Conservation (phyloP, 2,797 vertebrate species). For the Melanotaenia trifasciata region DNA sequence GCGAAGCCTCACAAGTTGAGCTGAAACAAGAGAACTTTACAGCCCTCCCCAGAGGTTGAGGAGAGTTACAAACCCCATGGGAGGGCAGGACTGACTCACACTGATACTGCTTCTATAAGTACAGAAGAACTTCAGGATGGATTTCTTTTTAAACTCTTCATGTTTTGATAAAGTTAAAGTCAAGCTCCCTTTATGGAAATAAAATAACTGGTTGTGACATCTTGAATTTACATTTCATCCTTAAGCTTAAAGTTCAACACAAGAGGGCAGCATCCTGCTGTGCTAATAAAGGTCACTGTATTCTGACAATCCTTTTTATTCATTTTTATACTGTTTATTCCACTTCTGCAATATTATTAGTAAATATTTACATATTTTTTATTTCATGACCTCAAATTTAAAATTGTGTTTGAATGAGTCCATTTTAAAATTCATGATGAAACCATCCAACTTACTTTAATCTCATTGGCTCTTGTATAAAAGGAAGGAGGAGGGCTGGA, state of each 20-base stretch:
- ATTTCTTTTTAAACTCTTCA: not conserved
- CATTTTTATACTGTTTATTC: too few relatives aligned
- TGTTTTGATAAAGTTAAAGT: not conserved
- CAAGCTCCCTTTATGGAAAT: slow-evolving; percentile 6
- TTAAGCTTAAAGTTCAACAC: slow-evolving; percentile 20
- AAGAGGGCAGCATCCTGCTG: slow-evolving; percentile 39
- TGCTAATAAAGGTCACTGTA: not conserved
- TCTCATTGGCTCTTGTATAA: too few relatives aligned
- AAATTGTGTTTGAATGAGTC: too few relatives aligned
- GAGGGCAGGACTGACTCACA: not conserved
- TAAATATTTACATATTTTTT: too few relatives aligned
- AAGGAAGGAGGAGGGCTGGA: not conserved
- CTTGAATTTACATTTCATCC: not conserved
- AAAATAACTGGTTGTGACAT: not conserved
- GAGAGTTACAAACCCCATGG: not conserved
- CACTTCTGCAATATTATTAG: too few relatives aligned
- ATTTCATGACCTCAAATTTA: too few relatives aligned
- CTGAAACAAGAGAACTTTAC: slow-evolving; percentile 2
- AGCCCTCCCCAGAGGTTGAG: slow-evolving; percentile 8
- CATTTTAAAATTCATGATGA: too few relatives aligned
- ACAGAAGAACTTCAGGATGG: not conserved
- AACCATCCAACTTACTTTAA: too few relatives aligned
- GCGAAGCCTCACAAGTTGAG: not conserved
- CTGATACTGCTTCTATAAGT: not conserved
- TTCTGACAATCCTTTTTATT: not conserved